Percentiles rank a stretch among this genome's conserved stretches.
Conservation (phyloP, 2,888 invertebrate species). For the Eumerus sabulonum region DNA sequence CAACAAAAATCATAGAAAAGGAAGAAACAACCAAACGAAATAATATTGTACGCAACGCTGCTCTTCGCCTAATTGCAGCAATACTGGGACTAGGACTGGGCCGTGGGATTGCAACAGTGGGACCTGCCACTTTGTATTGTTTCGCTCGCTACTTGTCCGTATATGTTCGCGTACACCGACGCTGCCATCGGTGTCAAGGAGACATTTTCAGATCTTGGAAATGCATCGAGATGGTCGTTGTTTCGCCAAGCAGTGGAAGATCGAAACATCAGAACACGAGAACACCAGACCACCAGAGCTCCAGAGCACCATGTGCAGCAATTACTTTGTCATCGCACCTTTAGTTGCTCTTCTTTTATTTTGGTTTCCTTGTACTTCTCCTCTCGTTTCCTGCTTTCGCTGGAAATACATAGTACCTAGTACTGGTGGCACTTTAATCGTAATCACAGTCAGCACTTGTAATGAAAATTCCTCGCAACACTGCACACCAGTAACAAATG, state of each 20-base stretch:
- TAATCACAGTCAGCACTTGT: slow-evolving; percentile 54
- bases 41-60: slow-evolving; percentile 19
- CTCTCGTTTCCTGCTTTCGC: slow-evolving; percentile 38
- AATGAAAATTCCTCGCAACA: slow-evolving; percentile 42
- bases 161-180: too few species aligned
- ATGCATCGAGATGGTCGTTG: slow-evolving; percentile 32
- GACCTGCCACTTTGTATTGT: background rate
- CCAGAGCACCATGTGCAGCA: slow-evolving; percentile 60
- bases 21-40: too few species aligned
- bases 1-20: slow-evolving; percentile 19
- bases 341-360: slow-evolving; percentile 49
- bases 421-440: slow-evolving; percentile 58
- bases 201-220: slow-evolving; percentile 43
- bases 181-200: slow-evolving; percentile 60
- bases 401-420: slow-evolving; percentile 3
- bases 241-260: too few species aligned
- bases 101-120: background rate
- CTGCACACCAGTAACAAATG: slow-evolving; percentile 37
- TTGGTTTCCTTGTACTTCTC: too few species aligned
- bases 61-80: slow-evolving; percentile 4
- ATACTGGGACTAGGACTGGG: background rate
- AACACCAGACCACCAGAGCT: too few species aligned
- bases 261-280: slow-evolving; percentile 23
- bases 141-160: too few species aligned
- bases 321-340: slow-evolving; percentile 65